Percentiles rank a stretch among this genome's conserved stretches.
Evolutionary conservation across 2,888 invertebrate species (phyloP).

Genomic region (Eudasyphora cyanicolor): DNA sequence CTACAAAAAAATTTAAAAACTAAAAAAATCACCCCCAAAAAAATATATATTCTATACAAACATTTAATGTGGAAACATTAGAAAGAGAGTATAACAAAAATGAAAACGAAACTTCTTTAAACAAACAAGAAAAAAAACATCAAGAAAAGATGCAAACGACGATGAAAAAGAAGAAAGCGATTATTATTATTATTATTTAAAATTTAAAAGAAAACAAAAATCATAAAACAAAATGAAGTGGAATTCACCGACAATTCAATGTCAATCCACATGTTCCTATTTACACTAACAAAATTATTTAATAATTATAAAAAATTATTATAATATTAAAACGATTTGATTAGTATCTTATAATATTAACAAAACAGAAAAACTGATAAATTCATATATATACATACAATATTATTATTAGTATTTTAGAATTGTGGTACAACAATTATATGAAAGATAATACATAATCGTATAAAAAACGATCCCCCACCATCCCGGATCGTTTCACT

Average conservation of each 20-base stretch:
- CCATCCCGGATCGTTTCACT: no score
- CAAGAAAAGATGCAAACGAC: background rate
- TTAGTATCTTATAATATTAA: constrained; percentile 23
- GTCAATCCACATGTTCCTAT: constrained; percentile 39
- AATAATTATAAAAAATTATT: constrained; percentile 36
- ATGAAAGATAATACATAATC: background rate
- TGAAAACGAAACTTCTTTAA: no score
- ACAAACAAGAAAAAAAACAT: background rate
- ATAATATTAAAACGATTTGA: constrained; percentile 25
- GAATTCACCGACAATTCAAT: constrained; percentile 30
- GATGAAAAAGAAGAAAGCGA: background rate
- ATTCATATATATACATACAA: constrained; percentile 17
- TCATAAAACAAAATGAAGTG: constrained; percentile 36
- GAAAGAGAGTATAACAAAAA: background rate
- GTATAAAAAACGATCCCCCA: background rate
- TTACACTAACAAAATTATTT: constrained; percentile 39
- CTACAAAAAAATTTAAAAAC: constrained; percentile 23
- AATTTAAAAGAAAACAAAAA: constrained; percentile 16
- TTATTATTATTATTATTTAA: constrained; percentile 14
- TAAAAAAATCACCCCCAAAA: background rate
- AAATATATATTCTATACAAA: constrained; percentile 26
- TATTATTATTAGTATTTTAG: constrained; percentile 20
- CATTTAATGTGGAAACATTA: constrained; percentile 4
- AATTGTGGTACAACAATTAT: background rate
- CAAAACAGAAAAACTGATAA: background rate